phyloP scores from a whole-genome alignment of 2,797 vertebrate species.

The Sorex maritimensis region DNA sequence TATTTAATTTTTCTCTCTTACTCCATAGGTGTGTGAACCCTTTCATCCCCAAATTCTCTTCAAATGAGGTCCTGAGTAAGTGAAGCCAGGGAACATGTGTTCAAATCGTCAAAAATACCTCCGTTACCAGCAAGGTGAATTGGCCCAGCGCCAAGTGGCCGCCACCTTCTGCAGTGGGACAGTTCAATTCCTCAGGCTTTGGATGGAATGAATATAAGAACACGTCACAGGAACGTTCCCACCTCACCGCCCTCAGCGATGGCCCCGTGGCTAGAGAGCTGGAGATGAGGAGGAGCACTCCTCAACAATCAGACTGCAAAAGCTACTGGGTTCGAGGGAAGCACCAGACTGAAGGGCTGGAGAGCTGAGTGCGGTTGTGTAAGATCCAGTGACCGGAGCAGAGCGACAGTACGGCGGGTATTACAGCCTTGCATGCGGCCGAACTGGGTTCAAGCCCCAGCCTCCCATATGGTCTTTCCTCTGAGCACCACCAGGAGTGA shows the following conservation, averaged over 20 bases:
- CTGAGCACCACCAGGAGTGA: too few species aligned
- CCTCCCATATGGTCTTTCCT: too few species aligned
- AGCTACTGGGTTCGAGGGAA: constrained; percentile 86
- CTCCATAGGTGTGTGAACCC: constrained; percentile 46
- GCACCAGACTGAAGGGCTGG: constrained; percentile 87
- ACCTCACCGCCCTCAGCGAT: background rate
- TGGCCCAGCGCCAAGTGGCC: background rate
- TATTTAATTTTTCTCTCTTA: constrained; percentile 20
- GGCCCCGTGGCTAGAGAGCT: background rate
- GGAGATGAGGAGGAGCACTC: constrained; percentile 16
- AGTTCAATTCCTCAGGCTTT: background rate
- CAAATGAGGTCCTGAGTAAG: constrained; percentile 47
- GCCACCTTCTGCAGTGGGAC: background rate
- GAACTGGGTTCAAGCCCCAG: too few species aligned
- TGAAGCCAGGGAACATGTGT: constrained; percentile 7
- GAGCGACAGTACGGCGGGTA: too few species aligned
- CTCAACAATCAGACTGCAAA: constrained; percentile 86
- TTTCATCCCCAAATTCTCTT: constrained; percentile 57
- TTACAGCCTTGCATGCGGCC: too few species aligned
- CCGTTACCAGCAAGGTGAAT: background rate
- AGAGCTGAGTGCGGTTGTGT: background rate
- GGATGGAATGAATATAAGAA: background rate
- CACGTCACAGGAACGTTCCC: background rate
- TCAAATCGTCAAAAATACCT: background rate
- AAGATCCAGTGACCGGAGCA: background rate